Percentiles rank a stretch among this genome's conserved stretches.
phyloP scores from a whole-genome alignment of 2,113 vertebrate genomes.

The Hippocampus guttulatus region DNA sequence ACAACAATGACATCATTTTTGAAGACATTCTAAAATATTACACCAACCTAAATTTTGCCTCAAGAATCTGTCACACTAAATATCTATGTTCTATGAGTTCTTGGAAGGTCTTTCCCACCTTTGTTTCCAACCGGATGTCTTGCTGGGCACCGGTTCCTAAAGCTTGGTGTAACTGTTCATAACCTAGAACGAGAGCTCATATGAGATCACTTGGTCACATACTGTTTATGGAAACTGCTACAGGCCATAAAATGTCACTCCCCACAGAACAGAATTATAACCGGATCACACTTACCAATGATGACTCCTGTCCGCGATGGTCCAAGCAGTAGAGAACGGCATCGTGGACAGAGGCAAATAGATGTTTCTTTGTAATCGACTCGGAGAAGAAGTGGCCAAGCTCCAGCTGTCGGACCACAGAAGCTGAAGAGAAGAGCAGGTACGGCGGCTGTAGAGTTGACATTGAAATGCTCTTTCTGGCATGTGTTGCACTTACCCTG shows the following conservation, averaged over 20 bases:
- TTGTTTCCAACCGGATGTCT: neutral
- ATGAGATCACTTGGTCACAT: neutral
- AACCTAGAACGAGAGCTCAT: slow-evolving; percentile 57
- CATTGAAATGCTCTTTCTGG: neutral
- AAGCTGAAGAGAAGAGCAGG: slow-evolving; percentile 57
- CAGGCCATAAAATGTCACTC: neutral
- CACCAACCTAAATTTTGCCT: neutral
- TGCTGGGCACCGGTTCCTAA: slow-evolving; percentile 25
- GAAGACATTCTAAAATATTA: neutral
- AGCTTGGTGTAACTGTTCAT: slow-evolving; percentile 51
- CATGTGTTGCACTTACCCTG: slow-evolving; percentile 62
- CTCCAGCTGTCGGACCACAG: slow-evolving; percentile 82
- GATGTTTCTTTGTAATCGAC: slow-evolving; percentile 76
- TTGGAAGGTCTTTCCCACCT: neutral
- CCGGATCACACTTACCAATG: slow-evolving; percentile 42
- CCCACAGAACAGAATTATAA: neutral
- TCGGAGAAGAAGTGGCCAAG: slow-evolving; percentile 81
- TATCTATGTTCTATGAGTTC: neutral
- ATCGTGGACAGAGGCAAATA: slow-evolving; percentile 84
- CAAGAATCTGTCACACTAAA: neutral
- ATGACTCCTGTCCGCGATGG: slow-evolving; percentile 48
- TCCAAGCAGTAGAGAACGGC: slow-evolving; percentile 74
- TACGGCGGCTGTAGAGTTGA: neutral
- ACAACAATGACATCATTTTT: neutral
- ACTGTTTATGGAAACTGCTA: neutral